Evolutionary conservation across 2,888 invertebrate genomes (phyloP).

Genomic region (Pammene fasciana): DNA sequence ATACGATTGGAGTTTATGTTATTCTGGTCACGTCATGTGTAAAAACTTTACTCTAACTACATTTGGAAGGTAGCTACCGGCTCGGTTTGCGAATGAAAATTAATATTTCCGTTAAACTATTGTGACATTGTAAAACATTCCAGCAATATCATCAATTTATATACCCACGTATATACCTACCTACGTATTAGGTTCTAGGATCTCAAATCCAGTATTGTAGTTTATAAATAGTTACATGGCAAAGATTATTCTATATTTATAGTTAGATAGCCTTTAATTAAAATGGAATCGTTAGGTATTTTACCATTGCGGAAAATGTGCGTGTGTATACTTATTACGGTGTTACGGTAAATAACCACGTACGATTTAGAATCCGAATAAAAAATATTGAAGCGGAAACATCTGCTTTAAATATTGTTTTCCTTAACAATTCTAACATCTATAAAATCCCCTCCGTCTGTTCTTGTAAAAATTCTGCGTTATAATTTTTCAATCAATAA

Average conservation of each 20-base stretch:
- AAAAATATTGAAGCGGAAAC: neutral
- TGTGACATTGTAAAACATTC: neutral
- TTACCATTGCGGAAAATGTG: too few species aligned
- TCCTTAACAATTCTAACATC: neutral
- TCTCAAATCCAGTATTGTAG: too few species aligned
- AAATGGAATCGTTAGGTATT: too few species aligned
- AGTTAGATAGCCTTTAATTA: too few species aligned
- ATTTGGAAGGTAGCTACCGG: conserved; percentile 27
- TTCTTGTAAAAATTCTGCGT: neutral
- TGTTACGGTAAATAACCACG: neutral
- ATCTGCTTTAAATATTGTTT: neutral
- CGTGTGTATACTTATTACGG: too few species aligned
- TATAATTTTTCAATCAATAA: conserved; percentile 22
- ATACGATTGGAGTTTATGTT: conserved; percentile 16
- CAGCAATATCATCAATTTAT: neutral
- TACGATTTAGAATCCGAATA: conserved; percentile 3
- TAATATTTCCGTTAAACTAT: conserved; percentile 36
- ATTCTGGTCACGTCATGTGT: conserved; percentile 16
- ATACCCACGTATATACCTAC: too few species aligned
- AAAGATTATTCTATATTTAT: too few species aligned
- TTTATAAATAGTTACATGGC: too few species aligned
- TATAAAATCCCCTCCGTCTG: neutral
- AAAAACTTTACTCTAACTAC: conserved; percentile 13
- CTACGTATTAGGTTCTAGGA: too few species aligned
- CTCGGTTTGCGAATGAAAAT: conserved; percentile 22